Evolutionary conservation across 2,888 invertebrate genomes (phyloP), one percentile per base, ranked within the genome.

Genomic region (Meganola albula): DNA sequence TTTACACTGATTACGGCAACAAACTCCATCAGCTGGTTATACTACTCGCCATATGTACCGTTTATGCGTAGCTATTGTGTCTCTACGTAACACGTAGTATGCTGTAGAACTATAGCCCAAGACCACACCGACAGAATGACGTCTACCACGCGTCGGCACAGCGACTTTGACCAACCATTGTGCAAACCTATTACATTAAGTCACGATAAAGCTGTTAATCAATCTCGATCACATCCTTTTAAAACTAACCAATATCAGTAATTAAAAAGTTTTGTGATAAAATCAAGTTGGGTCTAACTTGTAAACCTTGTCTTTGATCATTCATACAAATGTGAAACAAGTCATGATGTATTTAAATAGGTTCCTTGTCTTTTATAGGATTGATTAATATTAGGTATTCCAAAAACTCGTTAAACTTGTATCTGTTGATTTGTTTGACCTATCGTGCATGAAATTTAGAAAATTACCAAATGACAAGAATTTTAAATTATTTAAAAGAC

Each of bases 151-250:
- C 20, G 20, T 16, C 4, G n/a, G n/a, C n/a, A n/a, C n/a, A n/a
- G n/a, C n/a, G 40, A 43, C 29, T 11, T 24, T 37, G 35, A 30
- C 24, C 36, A 3, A 27, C 27, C 23, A 41, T 50, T 50, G 48
- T 42, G 48, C 27, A 48, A 50, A 47, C 37, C 28, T 35, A 36
- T 30, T 16, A 50, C 32, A 40, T 51, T 40, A 51, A 45, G 39
- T 42, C 51, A 44, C 50, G 44, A 51, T 25, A 40, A 35, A 33
- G 25, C 25, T 16, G 29, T 31, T 42, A 42, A 48, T 44, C 36
- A 31, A 45, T 48, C 36, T 40, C 42, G 44, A 40, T 48, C 48
- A 51, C 48, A 50, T 44, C 32, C 10, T 51, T 49, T 47, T 40
- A 31, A 44, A 44, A 41, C 31, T 38, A 33, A 24, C 36, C 31